These are phyloP conservation scores for Leucoma salicis DNA, from an alignment of 2,888 invertebrate genomes.

Conservation along the genomic window DNA sequence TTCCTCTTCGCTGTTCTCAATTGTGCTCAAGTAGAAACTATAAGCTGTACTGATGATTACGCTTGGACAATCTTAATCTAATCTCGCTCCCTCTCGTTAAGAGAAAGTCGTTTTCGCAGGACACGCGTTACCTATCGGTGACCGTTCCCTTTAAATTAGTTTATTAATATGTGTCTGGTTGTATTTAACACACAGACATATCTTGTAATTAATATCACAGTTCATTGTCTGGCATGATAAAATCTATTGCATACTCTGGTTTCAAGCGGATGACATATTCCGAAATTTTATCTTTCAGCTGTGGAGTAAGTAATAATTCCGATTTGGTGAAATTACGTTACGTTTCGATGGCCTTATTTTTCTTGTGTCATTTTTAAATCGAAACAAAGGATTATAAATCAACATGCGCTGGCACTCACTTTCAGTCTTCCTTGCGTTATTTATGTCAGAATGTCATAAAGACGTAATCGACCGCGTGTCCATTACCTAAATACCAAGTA, in stretches of 20 bases:
- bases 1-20: slow-evolving; percentile 54
- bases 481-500: slow-evolving; percentile 19
- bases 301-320: too few relatives aligned
- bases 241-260: too few relatives aligned
- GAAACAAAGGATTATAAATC: slow-evolving; percentile 16
- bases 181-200: slow-evolving; percentile 31
- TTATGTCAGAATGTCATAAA: background rate
- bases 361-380: too few relatives aligned
- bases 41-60: slow-evolving; percentile 64
- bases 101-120: slow-evolving; percentile 62
- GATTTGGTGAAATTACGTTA: too few relatives aligned
- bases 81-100: slow-evolving; percentile 55
- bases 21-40: slow-evolving; percentile 61
- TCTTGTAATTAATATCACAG: too few relatives aligned
- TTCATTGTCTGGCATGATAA: too few relatives aligned
- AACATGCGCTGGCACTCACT: slow-evolving; percentile 7
- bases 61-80: slow-evolving; percentile 63
- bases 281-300: too few relatives aligned
- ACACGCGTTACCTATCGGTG: slow-evolving; percentile 24
- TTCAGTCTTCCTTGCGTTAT: background rate
- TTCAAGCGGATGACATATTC: too few relatives aligned
- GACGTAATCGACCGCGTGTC: slow-evolving; percentile 14
- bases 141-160: slow-evolving; percentile 28
- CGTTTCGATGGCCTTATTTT: too few relatives aligned
- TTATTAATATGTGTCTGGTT: slow-evolving; percentile 28